Conservation (phyloP, 2,113 vertebrate genomes). For the Catagonus wagneri region DNA sequence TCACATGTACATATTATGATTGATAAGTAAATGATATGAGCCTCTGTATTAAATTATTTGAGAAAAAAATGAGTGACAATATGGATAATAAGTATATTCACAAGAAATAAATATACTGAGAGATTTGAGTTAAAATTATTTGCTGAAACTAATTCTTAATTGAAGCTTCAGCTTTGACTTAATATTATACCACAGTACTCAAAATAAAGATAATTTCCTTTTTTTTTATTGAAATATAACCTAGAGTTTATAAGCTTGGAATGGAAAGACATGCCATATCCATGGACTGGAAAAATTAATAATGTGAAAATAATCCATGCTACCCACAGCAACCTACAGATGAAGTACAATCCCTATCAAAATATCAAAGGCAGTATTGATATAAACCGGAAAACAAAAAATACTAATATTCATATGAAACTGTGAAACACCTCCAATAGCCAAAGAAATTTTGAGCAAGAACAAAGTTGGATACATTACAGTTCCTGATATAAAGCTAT, state of each 20-base stretch:
- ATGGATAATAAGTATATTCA: neutral
- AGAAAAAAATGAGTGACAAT: neutral
- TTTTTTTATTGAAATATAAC: neutral
- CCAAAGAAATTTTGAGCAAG: neutral
- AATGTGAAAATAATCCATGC: neutral
- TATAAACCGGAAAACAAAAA: neutral
- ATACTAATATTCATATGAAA: neutral
- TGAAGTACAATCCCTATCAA: neutral
- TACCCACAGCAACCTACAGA: neutral
- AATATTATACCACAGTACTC: neutral
- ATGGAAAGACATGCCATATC: neutral
- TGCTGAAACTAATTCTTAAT: neutral
- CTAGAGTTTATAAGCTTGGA: neutral
- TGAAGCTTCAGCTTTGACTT: neutral
- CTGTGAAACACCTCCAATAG: neutral
- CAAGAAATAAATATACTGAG: neutral
- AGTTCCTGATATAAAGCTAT: neutral
- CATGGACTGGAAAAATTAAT: neutral
- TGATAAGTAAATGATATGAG: neutral
- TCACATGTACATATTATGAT: neutral
- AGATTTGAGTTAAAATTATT: neutral
- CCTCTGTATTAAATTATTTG: neutral
- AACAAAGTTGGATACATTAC: neutral
- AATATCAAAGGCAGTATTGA: neutral
- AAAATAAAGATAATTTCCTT: neutral